phyloP scores from a whole-genome alignment of 2,113 vertebrate genomes.

The Tauraco erythrolophus region DNA sequence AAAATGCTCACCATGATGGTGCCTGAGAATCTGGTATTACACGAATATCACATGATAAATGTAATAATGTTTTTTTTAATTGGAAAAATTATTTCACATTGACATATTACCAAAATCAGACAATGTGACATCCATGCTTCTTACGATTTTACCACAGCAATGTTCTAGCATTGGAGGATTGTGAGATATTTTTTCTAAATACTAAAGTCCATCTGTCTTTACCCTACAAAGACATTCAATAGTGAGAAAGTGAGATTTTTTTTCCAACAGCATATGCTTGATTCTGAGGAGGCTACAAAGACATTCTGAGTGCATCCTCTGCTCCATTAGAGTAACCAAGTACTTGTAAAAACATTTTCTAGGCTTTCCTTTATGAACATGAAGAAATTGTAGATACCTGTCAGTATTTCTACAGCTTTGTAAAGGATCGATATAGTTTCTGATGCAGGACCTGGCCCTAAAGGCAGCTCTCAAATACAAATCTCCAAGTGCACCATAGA shows the following conservation, averaged over 20 bases:
- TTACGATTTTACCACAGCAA: background rate
- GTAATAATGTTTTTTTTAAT: background rate
- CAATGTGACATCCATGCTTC: background rate
- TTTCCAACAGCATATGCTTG: background rate
- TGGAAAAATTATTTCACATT: background rate
- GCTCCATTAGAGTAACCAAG: background rate
- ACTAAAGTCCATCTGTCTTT: background rate
- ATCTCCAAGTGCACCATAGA: background rate
- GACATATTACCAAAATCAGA: background rate
- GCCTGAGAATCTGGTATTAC: background rate
- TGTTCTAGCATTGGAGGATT: background rate
- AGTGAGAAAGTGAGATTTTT: background rate
- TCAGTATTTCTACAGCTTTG: background rate
- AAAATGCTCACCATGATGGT: background rate
- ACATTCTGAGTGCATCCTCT: background rate
- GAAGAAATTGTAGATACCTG: background rate
- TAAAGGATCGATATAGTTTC: background rate
- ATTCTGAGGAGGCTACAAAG: background rate
- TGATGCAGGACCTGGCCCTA: background rate
- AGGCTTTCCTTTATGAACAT: background rate
- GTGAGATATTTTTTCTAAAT: background rate
- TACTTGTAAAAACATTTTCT: background rate
- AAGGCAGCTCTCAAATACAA: slow-evolving; percentile 9
- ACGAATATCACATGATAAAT: background rate
- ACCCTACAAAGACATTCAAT: background rate